These are phyloP conservation scores for Oxyura jamaicensis DNA, from an alignment of 2,113 vertebrate genomes.

Conservation along the genomic window DNA sequence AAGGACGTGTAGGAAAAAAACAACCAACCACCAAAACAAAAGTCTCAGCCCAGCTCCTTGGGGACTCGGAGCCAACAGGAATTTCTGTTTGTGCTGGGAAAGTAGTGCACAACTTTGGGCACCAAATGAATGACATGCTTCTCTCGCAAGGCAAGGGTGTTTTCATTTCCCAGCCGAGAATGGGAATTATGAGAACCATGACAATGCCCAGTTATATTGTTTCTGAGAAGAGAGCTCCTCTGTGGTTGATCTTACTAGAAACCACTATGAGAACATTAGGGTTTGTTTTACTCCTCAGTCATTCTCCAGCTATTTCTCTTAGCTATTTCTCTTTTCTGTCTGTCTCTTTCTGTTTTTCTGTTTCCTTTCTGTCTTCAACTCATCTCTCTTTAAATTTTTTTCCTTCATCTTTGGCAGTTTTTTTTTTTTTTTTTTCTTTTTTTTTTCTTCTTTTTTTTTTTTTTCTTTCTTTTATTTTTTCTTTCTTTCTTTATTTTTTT, in stretches of 20 bases:
- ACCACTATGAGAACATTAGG: not conserved
- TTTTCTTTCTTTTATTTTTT: not conserved
- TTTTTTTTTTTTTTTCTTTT: no score
- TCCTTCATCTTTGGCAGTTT: not conserved
- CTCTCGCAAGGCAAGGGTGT: not conserved
- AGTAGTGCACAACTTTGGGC: conserved; percentile 35
- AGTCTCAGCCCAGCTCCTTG: not conserved
- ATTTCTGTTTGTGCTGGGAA: conserved; percentile 46
- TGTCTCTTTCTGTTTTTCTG: not conserved
- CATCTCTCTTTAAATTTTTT: not conserved
- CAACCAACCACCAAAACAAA: conserved; percentile 25
- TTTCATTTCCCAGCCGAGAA: not conserved
- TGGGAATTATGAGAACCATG: not conserved
- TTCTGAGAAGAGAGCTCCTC: conserved; percentile 47
- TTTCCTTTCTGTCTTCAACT: not conserved
- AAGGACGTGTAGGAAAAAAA: not conserved
- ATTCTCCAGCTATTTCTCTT: not conserved
- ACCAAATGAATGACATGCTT: conserved; percentile 9
- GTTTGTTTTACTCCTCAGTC: not conserved
- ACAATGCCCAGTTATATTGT: not conserved
- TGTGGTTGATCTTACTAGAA: conserved; percentile 46
- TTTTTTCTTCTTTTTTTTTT: not conserved
- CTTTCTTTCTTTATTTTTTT: not conserved
- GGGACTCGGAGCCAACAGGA: conserved; percentile 38
- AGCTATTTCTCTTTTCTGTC: not conserved